Evolutionary conservation across 2,888 invertebrate species (phyloP), one percentile per base, ranked within the genome.

Genomic region (Ctena decussata): DNA sequence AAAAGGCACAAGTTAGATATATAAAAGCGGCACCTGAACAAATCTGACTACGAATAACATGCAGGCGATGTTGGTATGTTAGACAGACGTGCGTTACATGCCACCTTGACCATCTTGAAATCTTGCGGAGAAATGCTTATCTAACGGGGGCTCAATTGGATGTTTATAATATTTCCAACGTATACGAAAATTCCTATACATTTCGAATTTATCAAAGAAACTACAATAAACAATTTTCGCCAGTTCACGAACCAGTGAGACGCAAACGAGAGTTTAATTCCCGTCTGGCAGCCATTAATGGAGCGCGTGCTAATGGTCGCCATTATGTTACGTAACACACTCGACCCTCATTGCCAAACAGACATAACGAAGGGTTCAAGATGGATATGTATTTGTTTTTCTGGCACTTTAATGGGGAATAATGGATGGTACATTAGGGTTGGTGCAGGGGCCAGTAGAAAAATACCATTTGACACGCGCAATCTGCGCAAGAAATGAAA

Each of bases 211-310:
- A 85, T 85, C 76, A 83, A 78, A 80, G 73, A 57, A 80, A 77
- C 70, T 72, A 85, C 85, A 87, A 85, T 85, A 87, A 87, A 85
- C 85, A 78, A 35, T 71, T 53, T 35, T 35, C 49, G 41, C 32
- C 75, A 75, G 70, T 60, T 79, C 75, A 44, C 77, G 41, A 15
- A 41, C 53, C 44, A 81, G 84, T 78, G 85, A 75, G 85, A 82
- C 24, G 85, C 74, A 75, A 86, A 86, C 84, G 88, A 88, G 84
- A 77, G 53, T 77, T 81, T 84, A 81, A 88, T 88, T 46, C 37
- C 70, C 41, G 35, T 49, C 80, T 80, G 72, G 78, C 70, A 30
- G 39, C 46, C 73, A 60, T 65, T 69, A 71, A 21, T 35, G 15
- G 1, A 39, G 76, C 69, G 37, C 41, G 71, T 69, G 57, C 39